A percentile compares a stretch with the other conserved stretches of the same genome.
Evolutionary conservation across 2,797 vertebrate species (phyloP).

Genomic region (Craterocephalus amniculus): DNA sequence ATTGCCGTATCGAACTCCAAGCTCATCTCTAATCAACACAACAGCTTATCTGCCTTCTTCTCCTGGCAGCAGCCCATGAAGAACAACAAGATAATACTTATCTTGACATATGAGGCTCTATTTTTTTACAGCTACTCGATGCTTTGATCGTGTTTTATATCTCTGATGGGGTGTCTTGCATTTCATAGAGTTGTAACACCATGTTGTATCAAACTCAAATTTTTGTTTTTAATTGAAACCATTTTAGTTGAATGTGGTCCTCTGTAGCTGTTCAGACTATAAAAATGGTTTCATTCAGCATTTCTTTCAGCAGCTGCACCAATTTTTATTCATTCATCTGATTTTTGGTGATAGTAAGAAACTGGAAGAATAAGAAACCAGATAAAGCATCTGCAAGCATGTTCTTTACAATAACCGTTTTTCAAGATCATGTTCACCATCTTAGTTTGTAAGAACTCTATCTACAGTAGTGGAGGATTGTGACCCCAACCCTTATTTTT

Average conservation of each 20-base stretch:
- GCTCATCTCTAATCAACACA: slow-evolving; percentile 9
- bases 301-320: background rate
- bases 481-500: no score
- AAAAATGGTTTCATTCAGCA: background rate
- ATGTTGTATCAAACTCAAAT: background rate
- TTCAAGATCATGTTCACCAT: background rate
- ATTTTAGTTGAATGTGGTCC: no score
- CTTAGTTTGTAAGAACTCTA: background rate
- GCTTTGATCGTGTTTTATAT: background rate
- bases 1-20: slow-evolving; percentile 15
- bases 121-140: background rate
- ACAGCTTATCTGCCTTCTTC: slow-evolving; percentile 17
- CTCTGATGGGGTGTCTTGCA: background rate
- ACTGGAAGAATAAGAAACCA: background rate
- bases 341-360: background rate
- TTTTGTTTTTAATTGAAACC: no score
- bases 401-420: background rate
- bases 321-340: background rate
- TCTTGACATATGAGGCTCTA: background rate
- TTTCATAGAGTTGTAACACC: background rate
- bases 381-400: background rate
- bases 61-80: slow-evolving; percentile 18
- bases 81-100: slow-evolving; percentile 15
- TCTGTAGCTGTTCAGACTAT: background rate
- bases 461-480: background rate